Conservation (phyloP, 2,888 invertebrate species). For the Phorcus lineatus region DNA sequence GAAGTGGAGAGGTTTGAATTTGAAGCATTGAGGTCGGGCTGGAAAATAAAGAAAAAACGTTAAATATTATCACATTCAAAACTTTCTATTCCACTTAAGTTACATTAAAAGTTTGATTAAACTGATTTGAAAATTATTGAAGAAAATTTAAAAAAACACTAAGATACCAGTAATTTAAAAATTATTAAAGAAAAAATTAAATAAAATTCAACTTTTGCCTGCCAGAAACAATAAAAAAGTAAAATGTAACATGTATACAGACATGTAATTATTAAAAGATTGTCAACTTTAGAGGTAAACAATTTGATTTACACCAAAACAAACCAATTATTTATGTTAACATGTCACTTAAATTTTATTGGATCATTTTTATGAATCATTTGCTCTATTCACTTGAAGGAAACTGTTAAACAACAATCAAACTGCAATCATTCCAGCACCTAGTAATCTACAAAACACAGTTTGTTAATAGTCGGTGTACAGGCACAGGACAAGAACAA, state of each 20-base stretch:
- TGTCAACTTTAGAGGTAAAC: too few species aligned
- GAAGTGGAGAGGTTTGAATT: slow-evolving; percentile 41
- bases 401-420: not conserved
- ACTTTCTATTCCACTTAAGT: not conserved
- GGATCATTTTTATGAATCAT: too few species aligned
- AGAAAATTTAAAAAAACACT: not conserved
- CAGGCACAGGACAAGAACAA: not conserved
- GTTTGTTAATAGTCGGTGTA: not conserved
- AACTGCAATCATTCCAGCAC: too few species aligned
- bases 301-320: too few species aligned
- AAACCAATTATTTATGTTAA: too few species aligned
- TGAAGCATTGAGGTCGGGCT: slow-evolving; percentile 39
- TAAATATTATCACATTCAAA: not conserved
- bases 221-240: not conserved
- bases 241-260: not conserved
- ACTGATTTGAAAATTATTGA: not conserved
- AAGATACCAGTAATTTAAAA: too few species aligned
- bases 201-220: too few species aligned
- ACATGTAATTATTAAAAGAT: not conserved
- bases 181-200: too few species aligned
- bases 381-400: too few species aligned
- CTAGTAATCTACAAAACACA: too few species aligned
- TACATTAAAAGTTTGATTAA: too few species aligned
- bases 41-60: not conserved
- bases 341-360: too few species aligned